These are phyloP conservation scores for Pseudopipra pipra DNA, from an alignment of 2,113 vertebrate species.

Conservation along the genomic window DNA sequence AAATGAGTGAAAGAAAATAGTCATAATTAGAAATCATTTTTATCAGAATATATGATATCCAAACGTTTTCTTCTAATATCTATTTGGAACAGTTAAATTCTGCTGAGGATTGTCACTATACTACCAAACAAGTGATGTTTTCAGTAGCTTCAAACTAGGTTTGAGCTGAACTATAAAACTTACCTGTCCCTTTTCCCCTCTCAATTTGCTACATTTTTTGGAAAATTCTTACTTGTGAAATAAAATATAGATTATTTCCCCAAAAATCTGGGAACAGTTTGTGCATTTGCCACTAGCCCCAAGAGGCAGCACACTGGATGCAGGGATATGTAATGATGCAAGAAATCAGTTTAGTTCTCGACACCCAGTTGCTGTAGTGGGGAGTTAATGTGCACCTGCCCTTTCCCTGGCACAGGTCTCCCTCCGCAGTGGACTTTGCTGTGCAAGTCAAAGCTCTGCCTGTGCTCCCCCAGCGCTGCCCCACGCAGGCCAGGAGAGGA, in stretches of 20 bases:
- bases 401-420: background rate
- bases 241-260: background rate
- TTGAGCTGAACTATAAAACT: background rate
- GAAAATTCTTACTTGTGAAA: background rate
- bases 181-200: background rate
- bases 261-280: background rate
- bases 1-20: background rate
- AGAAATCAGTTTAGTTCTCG: background rate
- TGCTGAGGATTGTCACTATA: background rate
- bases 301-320: background rate
- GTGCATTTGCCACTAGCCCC: background rate
- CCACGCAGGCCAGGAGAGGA: background rate
- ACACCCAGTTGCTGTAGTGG: background rate
- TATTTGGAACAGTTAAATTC: background rate
- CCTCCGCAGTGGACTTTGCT: accelerated
- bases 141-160: background rate
- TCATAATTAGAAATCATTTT: background rate
- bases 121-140: background rate
- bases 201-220: background rate
- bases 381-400: background rate
- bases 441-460: background rate
- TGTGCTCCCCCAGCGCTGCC: accelerated
- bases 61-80: background rate
- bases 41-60: background rate
- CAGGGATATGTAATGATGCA: background rate